These are phyloP conservation scores for Barnardius zonarius DNA, from an alignment of 2,113 vertebrate genomes.

Conservation along the genomic window DNA sequence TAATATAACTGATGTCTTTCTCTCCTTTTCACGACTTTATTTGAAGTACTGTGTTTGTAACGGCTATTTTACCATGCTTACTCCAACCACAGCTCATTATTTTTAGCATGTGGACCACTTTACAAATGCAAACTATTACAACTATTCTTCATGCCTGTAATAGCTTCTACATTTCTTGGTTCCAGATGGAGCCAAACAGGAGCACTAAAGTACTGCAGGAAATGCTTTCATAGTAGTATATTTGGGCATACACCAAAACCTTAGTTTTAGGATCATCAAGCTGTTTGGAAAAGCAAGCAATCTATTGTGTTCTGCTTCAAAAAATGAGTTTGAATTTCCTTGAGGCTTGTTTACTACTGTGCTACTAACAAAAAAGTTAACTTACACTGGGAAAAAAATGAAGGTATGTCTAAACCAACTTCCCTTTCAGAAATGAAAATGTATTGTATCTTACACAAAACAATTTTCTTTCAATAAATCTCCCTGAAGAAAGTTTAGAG, in stretches of 20 bases:
- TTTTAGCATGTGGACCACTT: neutral
- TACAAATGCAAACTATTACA: constrained; percentile 1
- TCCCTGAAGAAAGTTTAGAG: neutral
- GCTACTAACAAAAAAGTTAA: neutral
- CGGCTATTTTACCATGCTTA: neutral
- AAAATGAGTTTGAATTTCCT: neutral
- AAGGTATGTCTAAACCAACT: neutral
- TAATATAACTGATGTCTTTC: neutral
- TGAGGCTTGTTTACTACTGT: neutral
- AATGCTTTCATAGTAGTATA: neutral
- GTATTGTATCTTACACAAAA: neutral
- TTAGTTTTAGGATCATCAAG: neutral
- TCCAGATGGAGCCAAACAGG: neutral
- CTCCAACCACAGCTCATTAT: neutral
- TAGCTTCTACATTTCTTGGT: neutral
- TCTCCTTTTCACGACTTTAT: neutral
- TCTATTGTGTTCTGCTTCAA: neutral
- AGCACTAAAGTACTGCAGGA: neutral
- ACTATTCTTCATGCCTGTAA: neutral
- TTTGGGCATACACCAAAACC: neutral
- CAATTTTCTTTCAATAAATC: neutral
- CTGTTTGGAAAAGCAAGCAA: neutral
- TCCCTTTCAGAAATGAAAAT: neutral
- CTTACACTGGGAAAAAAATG: neutral
- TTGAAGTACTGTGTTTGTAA: neutral